phyloP scores from a whole-genome alignment of 1,140 invertebrate species.

The Gryon sp. region DNA sequence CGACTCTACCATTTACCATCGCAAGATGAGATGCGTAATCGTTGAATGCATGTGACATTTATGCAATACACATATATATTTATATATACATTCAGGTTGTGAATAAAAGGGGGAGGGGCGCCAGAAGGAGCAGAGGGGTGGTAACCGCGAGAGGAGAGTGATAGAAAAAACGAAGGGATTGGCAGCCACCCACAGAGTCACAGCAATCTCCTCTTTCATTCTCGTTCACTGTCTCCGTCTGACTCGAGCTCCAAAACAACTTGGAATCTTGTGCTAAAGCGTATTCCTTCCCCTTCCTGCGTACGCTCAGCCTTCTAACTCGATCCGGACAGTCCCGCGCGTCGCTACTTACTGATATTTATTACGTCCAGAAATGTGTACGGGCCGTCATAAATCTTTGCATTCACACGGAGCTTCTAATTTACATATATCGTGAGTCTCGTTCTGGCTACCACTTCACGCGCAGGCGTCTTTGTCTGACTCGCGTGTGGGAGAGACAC shows the following conservation, averaged over 20 bases:
- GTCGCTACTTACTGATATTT: slow-evolving; percentile 79
- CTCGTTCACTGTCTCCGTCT: slow-evolving; percentile 15
- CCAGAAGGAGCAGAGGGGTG: slow-evolving; percentile 2
- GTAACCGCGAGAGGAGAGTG: slow-evolving; percentile 38
- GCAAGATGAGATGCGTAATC: slow-evolving; percentile 34
- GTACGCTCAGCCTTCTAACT: slow-evolving; percentile 38
- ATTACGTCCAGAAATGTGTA: slow-evolving; percentile 78
- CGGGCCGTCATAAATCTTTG: slow-evolving; percentile 77
- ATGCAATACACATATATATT: slow-evolving; percentile 39
- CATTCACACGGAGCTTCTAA: slow-evolving; percentile 79
- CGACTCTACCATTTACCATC: slow-evolving; percentile 21
- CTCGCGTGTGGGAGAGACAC: slow-evolving; percentile 42
- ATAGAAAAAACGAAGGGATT: slow-evolving; percentile 57
- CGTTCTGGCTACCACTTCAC: slow-evolving; percentile 19
- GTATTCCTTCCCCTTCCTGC: slow-evolving; percentile 15
- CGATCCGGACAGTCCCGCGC: slow-evolving; percentile 65
- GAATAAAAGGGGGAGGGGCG: slow-evolving; percentile 29
- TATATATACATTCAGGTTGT: slow-evolving; percentile 4
- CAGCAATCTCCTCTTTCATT: slow-evolving; percentile 49
- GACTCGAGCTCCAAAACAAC: no score
- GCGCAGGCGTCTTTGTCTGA: slow-evolving; percentile 21
- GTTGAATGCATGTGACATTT: slow-evolving; percentile 53
- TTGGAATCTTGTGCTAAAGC: not conserved
- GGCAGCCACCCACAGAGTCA: slow-evolving; percentile 72
- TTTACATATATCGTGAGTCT: slow-evolving; percentile 72